Evolutionary conservation across 1,140 invertebrate species (phyloP), one percentile per base, ranked within the genome.

Genomic region (Drosophila nasuta): DNA sequence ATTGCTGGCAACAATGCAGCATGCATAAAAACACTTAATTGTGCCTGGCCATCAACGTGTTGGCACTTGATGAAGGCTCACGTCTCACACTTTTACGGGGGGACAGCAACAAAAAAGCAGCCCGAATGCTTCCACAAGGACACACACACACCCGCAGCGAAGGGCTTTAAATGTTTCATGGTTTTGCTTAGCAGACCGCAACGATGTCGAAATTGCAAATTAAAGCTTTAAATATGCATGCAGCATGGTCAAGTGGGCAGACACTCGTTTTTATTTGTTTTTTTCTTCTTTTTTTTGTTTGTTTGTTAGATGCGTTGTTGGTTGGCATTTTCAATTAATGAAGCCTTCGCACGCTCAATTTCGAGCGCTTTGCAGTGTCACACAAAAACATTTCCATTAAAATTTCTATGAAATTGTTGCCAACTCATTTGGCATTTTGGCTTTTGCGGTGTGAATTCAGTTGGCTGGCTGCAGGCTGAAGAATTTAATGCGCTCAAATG

Each of bases 21-120:
- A 79, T 82, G 77, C 82, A 86, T 86, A 86, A 86, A 86, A 87
- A 75, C 79, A 86, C 82, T 86, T 86, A 86, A 86, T 86, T 86
- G 82, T 86, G 75, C 82, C 64, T 73, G 79, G 82, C 79, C 82
- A 78, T 81, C 82, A 85, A 78, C 82, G 79, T 78, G 82, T 75
- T 56, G 64, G 81, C 74, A 81, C 71, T 75, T 82, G 75, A 79
- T 82, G 80, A 72, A 52, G 79, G 75, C 73, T 76, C 28, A 15
- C 30, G 10, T 41, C 48, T 52, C 48, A 63, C 60, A 63, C 46
- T 51, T 63, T 33, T 33, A 3, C 20, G 20, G 20, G 20, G 20
- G 20, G 33, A 51, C 51, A 64, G 10, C 15, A 46, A 52, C 51
- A 67, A 25, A 33, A 41, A 51, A 17, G 43, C 45, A 38, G 25